phyloP scores from a whole-genome alignment of 2,113 vertebrate species.

The Myanophis thanlyinensis region DNA sequence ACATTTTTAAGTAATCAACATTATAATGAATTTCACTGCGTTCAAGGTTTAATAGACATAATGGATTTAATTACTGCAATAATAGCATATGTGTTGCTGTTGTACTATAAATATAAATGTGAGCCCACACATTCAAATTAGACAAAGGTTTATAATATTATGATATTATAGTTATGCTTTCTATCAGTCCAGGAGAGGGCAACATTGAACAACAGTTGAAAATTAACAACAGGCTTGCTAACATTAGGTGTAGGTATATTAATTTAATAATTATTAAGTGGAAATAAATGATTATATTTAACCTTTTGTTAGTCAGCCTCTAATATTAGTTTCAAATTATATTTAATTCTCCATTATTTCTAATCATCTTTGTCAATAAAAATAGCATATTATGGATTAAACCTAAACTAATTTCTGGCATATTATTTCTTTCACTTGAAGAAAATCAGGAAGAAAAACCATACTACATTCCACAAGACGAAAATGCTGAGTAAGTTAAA shows the following conservation, averaged over 20 bases:
- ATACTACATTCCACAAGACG: neutral
- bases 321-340: conserved; percentile 40
- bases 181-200: conserved; percentile 70
- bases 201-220: conserved; percentile 70
- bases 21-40: neutral
- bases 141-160: neutral
- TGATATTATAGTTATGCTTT: neutral
- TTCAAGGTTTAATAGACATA: neutral
- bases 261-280: conserved; percentile 61
- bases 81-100: neutral
- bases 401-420: neutral
- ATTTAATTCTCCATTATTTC: conserved; percentile 48
- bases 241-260: conserved; percentile 52
- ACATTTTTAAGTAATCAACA: neutral
- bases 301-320: conserved; percentile 2
- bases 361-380: conserved; percentile 36
- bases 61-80: neutral
- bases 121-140: neutral
- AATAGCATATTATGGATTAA: neutral
- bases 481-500: neutral
- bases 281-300: conserved; percentile 52
- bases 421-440: neutral
- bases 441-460: no score
- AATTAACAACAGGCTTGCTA: conserved; percentile 13
- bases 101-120: neutral